Conservation (phyloP, 1,140 invertebrate species). For the Spodoptera litura region DNA sequence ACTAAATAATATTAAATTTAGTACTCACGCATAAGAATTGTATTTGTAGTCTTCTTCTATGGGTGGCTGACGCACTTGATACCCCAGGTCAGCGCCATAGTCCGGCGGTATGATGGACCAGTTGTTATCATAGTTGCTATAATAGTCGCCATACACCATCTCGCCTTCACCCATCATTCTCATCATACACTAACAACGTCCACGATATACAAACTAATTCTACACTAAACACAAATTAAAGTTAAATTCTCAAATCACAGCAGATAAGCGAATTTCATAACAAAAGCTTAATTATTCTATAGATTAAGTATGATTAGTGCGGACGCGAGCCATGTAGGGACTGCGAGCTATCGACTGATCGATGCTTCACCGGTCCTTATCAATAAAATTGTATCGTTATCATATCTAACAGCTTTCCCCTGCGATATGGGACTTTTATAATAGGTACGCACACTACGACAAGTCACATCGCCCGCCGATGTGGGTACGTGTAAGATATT, state of each 20-base stretch:
- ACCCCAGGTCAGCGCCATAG: constrained; percentile 83
- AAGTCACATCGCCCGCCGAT: constrained; percentile 65
- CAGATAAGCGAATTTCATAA: constrained; percentile 21
- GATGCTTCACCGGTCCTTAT: constrained; percentile 79
- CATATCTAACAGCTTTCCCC: constrained; percentile 85
- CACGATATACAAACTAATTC: neutral
- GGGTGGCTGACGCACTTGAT: constrained; percentile 81
- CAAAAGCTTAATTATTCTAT: constrained; percentile 44
- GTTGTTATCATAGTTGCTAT: constrained; percentile 88
- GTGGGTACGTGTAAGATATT: constrained; percentile 63
- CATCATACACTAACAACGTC: constrained; percentile 69
- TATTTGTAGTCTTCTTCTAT: constrained; percentile 86
- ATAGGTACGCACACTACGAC: constrained; percentile 52
- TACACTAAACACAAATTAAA: constrained; percentile 8
- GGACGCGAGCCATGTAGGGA: constrained; percentile 53
- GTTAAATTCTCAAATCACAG: constrained; percentile 26
- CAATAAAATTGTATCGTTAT: constrained; percentile 84
- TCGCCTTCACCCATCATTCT: constrained; percentile 85
- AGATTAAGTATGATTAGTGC: constrained; percentile 41
- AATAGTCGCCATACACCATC: constrained; percentile 85
- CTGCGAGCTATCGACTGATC: constrained; percentile 79
- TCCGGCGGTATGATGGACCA: constrained; percentile 90
- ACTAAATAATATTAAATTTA: neutral
- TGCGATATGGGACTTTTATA: constrained; percentile 82
- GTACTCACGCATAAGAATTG: constrained; percentile 81